Percentiles rank a stretch among this genome's conserved stretches.
These are phyloP conservation scores for Ondatra zibethicus DNA, from an alignment of 2,113 vertebrate species.

Conservation along the genomic window DNA sequence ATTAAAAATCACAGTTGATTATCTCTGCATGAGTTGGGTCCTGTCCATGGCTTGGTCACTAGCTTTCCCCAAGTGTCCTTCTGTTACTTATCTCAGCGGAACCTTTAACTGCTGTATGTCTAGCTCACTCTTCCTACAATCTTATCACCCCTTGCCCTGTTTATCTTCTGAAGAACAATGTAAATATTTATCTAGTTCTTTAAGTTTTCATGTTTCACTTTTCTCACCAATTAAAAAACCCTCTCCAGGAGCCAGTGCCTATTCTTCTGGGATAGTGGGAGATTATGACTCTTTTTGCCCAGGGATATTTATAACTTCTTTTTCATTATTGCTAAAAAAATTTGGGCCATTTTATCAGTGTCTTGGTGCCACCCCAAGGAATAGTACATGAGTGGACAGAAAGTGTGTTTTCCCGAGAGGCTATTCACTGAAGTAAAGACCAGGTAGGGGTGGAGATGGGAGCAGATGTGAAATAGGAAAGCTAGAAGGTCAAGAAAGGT, in stretches of 20 bases:
- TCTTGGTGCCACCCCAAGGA: not conserved
- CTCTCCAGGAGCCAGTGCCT: not conserved
- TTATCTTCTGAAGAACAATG: not conserved
- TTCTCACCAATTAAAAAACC: not conserved
- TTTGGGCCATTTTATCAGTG: not conserved
- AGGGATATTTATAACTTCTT: not conserved
- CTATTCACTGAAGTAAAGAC: not conserved
- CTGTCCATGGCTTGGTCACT: not conserved
- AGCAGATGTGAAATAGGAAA: not conserved
- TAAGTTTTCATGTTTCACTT: not conserved
- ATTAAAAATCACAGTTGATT: not conserved
- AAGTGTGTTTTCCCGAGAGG: not conserved
- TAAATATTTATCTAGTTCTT: not conserved
- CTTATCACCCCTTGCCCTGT: not conserved
- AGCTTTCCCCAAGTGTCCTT: not conserved
- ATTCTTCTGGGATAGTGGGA: not conserved
- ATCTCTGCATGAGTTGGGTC: not conserved
- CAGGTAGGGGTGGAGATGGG: not conserved
- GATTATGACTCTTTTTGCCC: not conserved
- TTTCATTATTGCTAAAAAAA: not conserved
- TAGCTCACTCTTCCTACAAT: not conserved
- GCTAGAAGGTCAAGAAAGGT: not conserved
- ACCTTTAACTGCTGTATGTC: not conserved
- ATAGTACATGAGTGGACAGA: not conserved
- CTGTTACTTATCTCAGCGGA: not conserved